A percentile compares a stretch with the other conserved stretches of the same genome.
These are phyloP conservation scores for Willowsia nigromaculata DNA, from an alignment of 2,888 invertebrate genomes.

Conservation along the genomic window DNA sequence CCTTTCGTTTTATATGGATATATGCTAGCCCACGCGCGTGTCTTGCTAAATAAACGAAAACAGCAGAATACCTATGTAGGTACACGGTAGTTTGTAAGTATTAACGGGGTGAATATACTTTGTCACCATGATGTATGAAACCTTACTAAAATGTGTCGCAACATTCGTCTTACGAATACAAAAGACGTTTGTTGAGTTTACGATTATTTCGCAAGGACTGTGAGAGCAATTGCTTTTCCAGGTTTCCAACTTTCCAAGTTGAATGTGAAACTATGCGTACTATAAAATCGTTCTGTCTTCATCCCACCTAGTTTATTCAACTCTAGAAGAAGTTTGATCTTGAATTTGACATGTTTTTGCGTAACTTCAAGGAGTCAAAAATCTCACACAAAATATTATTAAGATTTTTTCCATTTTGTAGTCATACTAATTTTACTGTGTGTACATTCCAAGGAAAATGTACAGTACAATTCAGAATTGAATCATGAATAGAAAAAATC, in stretches of 20 bases:
- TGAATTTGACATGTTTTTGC: neutral
- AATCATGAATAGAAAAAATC: neutral
- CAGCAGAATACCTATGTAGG: too few relatives aligned
- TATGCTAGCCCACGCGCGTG: neutral
- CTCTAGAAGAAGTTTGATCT: too few relatives aligned
- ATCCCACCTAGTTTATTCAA: neutral
- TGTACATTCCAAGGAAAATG: too few relatives aligned
- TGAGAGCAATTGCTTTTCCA: neutral
- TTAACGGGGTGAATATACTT: too few relatives aligned
- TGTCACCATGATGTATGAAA: neutral
- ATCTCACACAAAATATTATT: too few relatives aligned
- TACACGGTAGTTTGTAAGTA: too few relatives aligned
- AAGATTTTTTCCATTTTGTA: too few relatives aligned
- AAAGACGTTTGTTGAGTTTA: neutral
- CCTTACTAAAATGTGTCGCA: neutral
- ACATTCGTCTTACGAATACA: neutral
- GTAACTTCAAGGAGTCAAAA: too few relatives aligned
- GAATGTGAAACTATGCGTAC: neutral
- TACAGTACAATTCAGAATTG: neutral
- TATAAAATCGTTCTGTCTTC: neutral
- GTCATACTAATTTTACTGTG: too few relatives aligned
- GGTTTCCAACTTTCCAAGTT: neutral
- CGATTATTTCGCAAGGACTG: neutral
- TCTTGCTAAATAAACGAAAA: too few relatives aligned
- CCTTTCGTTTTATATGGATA: neutral